Percentiles rank a stretch among this genome's conserved stretches.
Conservation (phyloP, 1,140 invertebrate species). For the Gonatopus flavifemur region DNA sequence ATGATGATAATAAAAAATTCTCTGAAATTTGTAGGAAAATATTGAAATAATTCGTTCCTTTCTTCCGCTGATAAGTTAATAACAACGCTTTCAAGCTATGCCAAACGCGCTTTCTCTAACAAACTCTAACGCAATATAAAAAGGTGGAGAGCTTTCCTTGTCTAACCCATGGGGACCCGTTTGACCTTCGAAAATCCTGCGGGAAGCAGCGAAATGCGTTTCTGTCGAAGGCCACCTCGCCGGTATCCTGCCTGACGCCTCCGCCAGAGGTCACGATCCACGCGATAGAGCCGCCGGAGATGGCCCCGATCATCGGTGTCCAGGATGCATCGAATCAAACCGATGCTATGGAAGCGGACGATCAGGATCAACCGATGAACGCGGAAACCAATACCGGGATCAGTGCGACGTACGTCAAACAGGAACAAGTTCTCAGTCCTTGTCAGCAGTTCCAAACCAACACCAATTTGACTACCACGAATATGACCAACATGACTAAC, state of each 20-base stretch:
- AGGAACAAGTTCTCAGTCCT: constrained; percentile 43
- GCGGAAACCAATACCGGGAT: background rate
- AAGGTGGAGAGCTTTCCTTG: too few species aligned
- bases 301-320: constrained; percentile 54
- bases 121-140: too few species aligned
- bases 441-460: constrained; percentile 35
- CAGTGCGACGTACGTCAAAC: constrained; percentile 44
- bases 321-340: constrained; percentile 82
- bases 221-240: constrained; percentile 61
- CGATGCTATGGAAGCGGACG: constrained; percentile 60
- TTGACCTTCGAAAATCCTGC: constrained; percentile 28
- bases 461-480: constrained; percentile 15
- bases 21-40: too few species aligned
- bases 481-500: constrained; percentile 26
- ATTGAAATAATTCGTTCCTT: too few species aligned
- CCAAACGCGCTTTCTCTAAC: too few species aligned
- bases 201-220: constrained; percentile 42
- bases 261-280: constrained; percentile 60
- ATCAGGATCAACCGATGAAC: constrained; percentile 31
- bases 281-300: constrained; percentile 42
- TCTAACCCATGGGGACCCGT: constrained; percentile 23
- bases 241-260: constrained; percentile 63
- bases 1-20: too few species aligned
- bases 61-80: too few species aligned
- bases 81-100: too few species aligned